Percentiles rank a stretch among this genome's conserved stretches.
phyloP scores from a whole-genome alignment of 1,140 invertebrate species.

The Sinella curviseta region DNA sequence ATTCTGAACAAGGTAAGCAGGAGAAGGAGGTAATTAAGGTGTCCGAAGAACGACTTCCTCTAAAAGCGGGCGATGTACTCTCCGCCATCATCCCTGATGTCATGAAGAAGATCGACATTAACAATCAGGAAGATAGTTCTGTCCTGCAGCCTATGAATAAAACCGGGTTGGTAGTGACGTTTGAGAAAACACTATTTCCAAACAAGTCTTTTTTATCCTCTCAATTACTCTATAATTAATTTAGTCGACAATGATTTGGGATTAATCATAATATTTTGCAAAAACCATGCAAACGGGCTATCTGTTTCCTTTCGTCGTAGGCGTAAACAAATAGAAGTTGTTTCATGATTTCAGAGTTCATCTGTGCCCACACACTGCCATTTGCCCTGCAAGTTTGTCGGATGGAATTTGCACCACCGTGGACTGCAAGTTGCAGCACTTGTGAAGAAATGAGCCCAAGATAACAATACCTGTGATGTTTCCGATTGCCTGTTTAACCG shows the following conservation, averaged over 20 bases:
- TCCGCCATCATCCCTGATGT: background rate
- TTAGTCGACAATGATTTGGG: too few species aligned
- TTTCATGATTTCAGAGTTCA: background rate
- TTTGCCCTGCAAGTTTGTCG: background rate
- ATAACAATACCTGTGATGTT: background rate
- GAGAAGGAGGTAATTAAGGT: background rate
- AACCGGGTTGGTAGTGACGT: too few species aligned
- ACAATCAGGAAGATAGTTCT: background rate
- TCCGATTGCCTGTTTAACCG: background rate
- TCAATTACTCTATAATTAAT: too few species aligned
- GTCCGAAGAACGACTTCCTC: background rate
- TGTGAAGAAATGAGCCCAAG: too few species aligned
- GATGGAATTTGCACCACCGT: background rate
- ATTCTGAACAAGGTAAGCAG: background rate
- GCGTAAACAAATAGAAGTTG: background rate
- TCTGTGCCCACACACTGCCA: background rate
- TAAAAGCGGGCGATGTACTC: background rate
- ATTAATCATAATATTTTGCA: too few species aligned
- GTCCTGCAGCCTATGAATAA: too few species aligned
- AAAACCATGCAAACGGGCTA: too few species aligned
- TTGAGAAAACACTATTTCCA: too few species aligned
- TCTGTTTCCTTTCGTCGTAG: background rate
- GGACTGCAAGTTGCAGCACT: background rate
- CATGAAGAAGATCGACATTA: too few species aligned
- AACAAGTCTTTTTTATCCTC: too few species aligned